phyloP scores from a whole-genome alignment of 2,113 vertebrate genomes.

The Archocentrus centrarchus region DNA sequence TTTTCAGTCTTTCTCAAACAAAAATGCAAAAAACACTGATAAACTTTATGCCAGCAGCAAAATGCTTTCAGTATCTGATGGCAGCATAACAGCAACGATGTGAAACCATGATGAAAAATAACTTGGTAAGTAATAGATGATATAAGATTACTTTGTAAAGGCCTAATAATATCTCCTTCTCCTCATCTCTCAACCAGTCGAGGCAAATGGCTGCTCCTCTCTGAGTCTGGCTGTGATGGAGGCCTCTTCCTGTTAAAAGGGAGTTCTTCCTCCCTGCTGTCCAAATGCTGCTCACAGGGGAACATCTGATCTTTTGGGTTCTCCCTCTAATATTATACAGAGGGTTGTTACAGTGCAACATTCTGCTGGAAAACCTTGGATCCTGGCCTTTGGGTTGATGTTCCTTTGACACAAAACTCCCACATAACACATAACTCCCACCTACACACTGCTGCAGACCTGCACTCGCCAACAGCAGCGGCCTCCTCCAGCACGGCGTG shows the following conservation, averaged over 20 bases:
- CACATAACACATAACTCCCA: background rate
- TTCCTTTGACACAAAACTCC: no score
- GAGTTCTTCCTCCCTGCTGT: background rate
- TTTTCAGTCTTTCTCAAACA: background rate
- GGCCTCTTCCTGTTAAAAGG: background rate
- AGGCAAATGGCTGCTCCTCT: background rate
- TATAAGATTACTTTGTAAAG: background rate
- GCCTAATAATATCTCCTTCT: background rate
- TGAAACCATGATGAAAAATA: background rate
- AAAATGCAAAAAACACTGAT: rapidly evolving
- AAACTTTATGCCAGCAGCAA: background rate
- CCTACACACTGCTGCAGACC: constrained; percentile 8
- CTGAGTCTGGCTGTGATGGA: background rate
- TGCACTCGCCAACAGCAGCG: background rate
- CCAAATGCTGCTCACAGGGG: no score
- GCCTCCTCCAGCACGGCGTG: background rate
- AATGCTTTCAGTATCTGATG: background rate
- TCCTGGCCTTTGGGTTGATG: background rate
- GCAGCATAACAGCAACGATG: background rate
- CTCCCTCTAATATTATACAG: background rate
- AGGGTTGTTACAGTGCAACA: background rate
- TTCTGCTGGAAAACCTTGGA: background rate
- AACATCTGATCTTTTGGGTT: background rate
- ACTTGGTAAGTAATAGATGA: background rate
- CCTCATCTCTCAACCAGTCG: background rate